Percentiles rank a stretch among this genome's conserved stretches.
Conservation (phyloP, 92 coral and sea anemone species). For the Parazoanthus atlanticus region DNA sequence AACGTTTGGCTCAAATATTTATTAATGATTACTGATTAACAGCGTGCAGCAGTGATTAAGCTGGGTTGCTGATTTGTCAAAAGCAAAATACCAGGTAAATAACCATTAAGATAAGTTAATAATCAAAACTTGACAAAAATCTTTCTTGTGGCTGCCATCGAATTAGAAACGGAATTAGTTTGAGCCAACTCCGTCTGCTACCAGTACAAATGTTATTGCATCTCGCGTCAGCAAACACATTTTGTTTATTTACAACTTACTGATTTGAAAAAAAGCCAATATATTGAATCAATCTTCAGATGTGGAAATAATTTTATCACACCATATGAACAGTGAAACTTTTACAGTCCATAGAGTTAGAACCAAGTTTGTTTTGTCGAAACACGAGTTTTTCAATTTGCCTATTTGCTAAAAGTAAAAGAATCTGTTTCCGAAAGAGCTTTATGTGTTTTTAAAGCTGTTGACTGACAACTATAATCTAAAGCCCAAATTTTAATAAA, state of each 20-base stretch:
- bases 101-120: neutral
- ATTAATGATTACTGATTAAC: conserved; percentile 36
- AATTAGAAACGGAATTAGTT: neutral
- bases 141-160: neutral
- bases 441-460: neutral
- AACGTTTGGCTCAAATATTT: neutral
- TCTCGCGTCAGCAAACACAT: neutral
- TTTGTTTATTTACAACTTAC: conserved; percentile 4
- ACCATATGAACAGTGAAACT: neutral
- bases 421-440: neutral
- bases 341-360: neutral
- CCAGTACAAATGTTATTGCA: neutral
- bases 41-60: conserved; percentile 32
- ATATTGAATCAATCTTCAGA: neutral
- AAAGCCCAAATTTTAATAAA: conserved; percentile 13
- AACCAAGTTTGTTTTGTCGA: neutral
- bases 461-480: conserved; percentile 31
- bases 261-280: neutral
- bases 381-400: neutral
- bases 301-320: neutral
- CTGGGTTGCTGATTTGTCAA: conserved; percentile 8
- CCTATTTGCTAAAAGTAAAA: neutral
- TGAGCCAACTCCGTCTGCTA: neutral
- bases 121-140: neutral
- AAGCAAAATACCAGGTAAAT: neutral